These are phyloP conservation scores for Macroramphosus scolopax DNA, from an alignment of 2,797 vertebrate species.

Conservation along the genomic window DNA sequence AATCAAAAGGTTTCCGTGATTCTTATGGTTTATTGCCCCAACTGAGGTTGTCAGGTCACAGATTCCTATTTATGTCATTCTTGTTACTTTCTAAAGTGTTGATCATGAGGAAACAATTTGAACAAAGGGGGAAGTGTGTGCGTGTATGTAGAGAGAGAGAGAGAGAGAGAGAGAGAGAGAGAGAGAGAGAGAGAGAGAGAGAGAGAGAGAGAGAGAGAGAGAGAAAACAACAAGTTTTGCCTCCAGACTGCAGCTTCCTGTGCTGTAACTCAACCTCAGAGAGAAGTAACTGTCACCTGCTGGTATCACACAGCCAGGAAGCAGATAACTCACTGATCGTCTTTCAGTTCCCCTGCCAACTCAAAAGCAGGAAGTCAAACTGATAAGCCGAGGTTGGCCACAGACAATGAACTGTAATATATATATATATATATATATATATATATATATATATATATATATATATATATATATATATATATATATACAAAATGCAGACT, in stretches of 20 bases:
- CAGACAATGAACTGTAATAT: constrained; percentile 34
- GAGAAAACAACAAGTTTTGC: constrained; percentile 3
- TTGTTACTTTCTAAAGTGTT: no score
- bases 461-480: no score
- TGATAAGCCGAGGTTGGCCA: constrained; percentile 39
- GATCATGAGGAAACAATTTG: no score
- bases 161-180: no score
- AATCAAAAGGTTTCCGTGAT: constrained; percentile 4
- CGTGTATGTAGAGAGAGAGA: neutral
- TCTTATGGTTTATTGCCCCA: neutral
- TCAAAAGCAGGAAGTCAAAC: constrained; percentile 58
- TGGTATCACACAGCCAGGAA: constrained; percentile 54
- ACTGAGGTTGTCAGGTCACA: neutral
- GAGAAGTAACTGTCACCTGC: constrained; percentile 39
- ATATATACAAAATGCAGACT: constrained; percentile 6
- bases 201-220: no score
- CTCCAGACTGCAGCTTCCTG: constrained; percentile 5
- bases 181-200: no score
- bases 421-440: no score
- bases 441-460: no score
- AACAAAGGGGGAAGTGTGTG: constrained; percentile 10
- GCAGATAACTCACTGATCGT: constrained; percentile 31
- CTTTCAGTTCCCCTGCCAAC: constrained; percentile 43
- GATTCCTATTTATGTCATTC: constrained; percentile 10
- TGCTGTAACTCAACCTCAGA: constrained; percentile 8